These are phyloP conservation scores for Arbacia lixula DNA, from an alignment of 53 echinoderm and acorn worm genomes.

Conservation along the genomic window DNA sequence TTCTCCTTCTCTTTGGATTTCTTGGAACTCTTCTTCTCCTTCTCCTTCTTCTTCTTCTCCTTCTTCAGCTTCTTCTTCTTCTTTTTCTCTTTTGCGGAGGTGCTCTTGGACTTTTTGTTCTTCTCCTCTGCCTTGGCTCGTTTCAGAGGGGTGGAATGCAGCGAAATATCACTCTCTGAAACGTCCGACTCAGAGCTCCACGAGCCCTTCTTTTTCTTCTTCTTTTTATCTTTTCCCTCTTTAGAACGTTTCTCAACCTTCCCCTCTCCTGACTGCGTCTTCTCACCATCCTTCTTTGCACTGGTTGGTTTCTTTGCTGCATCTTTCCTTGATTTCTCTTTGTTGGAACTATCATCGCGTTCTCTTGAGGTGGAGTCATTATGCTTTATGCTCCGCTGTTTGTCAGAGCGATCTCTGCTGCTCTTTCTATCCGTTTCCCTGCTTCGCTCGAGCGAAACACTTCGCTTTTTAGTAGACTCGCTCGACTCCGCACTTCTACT, in stretches of 20 bases:
- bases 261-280: neutral
- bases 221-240: neutral
- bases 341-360: too few species aligned
- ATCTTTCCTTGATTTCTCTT: neutral
- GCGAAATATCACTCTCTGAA: conserved; percentile 34
- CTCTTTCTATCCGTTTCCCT: too few species aligned
- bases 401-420: neutral
- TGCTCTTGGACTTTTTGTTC: conserved; percentile 61
- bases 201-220: conserved; percentile 25
- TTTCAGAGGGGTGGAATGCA: conserved; percentile 43
- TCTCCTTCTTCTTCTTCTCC: conserved; percentile 58
- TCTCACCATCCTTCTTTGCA: conserved; percentile 11
- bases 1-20: conserved; percentile 60
- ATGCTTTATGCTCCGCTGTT: neutral
- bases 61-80: conserved; percentile 70
- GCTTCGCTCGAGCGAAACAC: too few species aligned
- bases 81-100: conserved; percentile 50
- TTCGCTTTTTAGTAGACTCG: neutral
- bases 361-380: conserved; percentile 6
- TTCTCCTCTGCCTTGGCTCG: conserved; percentile 61
- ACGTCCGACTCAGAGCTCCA: conserved; percentile 3
- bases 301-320: neutral
- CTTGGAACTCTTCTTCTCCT: conserved; percentile 67
- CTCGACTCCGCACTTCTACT: neutral
- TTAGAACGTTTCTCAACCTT: neutral